phyloP scores from a whole-genome alignment of 1,140 invertebrate genomes.

The Lucilia cuprina region DNA sequence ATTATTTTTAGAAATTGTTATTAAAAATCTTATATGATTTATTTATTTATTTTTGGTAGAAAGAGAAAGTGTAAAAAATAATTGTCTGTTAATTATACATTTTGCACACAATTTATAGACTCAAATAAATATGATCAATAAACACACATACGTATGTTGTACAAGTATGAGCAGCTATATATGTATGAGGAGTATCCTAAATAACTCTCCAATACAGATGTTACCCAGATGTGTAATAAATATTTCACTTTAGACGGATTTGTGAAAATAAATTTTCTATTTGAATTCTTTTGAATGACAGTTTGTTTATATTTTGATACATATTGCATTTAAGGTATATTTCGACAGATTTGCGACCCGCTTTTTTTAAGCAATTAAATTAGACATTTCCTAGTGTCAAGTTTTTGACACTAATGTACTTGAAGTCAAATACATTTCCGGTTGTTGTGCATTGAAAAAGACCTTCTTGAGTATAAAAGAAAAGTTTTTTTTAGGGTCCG shows the following conservation, averaged over 20 bases:
- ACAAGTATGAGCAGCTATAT: background rate
- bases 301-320: background rate
- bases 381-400: too few species aligned
- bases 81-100: background rate
- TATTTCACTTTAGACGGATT: background rate
- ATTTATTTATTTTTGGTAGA: background rate
- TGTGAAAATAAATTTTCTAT: constrained; percentile 2
- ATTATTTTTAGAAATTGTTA: background rate
- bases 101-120: background rate
- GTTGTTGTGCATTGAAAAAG: too few species aligned
- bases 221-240: background rate
- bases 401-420: too few species aligned
- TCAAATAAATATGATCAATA: background rate
- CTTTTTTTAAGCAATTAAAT: too few species aligned
- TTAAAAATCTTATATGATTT: background rate
- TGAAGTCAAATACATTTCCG: too few species aligned
- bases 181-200: background rate
- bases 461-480: too few species aligned
- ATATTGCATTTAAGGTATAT: too few species aligned
- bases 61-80: background rate
- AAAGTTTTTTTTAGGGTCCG: too few species aligned
- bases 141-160: background rate
- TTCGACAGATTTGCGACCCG: too few species aligned
- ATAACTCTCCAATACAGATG: background rate
- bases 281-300: background rate